phyloP scores from a whole-genome alignment of 2,888 invertebrate species.

The Lasioglossum oenotherae region DNA sequence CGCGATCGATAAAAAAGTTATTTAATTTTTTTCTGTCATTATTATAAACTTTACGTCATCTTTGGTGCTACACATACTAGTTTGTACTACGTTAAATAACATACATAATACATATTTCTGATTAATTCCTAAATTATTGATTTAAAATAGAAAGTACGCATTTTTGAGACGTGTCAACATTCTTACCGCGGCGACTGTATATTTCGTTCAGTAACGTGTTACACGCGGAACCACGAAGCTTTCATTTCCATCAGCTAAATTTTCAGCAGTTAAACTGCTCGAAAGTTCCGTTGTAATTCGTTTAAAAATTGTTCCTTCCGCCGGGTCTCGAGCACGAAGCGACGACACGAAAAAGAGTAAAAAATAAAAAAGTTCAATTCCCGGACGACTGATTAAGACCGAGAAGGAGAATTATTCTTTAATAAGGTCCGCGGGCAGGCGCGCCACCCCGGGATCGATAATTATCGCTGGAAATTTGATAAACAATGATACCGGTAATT shows the following conservation, averaged over 20 bases:
- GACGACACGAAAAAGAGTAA: background rate
- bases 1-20: background rate
- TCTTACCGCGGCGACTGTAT: background rate
- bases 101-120: no score
- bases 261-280: background rate
- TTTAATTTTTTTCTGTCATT: background rate
- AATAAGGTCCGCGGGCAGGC: conserved; percentile 22
- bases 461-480: conserved; percentile 51
- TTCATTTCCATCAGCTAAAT: background rate
- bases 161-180: no score
- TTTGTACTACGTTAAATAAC: no score
- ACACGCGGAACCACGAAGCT: background rate
- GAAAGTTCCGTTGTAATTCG: background rate
- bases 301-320: background rate
- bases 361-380: background rate
- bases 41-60: no score
- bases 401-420: conserved; percentile 13
- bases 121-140: no score
- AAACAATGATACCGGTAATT: conserved; percentile 55
- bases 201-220: background rate
- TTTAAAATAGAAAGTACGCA: no score
- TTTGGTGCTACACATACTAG: no score
- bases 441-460: conserved; percentile 24
- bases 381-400: background rate
- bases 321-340: background rate